Evolutionary conservation across 2,113 vertebrate species (phyloP).

Genomic region (Tringa solitaria): DNA sequence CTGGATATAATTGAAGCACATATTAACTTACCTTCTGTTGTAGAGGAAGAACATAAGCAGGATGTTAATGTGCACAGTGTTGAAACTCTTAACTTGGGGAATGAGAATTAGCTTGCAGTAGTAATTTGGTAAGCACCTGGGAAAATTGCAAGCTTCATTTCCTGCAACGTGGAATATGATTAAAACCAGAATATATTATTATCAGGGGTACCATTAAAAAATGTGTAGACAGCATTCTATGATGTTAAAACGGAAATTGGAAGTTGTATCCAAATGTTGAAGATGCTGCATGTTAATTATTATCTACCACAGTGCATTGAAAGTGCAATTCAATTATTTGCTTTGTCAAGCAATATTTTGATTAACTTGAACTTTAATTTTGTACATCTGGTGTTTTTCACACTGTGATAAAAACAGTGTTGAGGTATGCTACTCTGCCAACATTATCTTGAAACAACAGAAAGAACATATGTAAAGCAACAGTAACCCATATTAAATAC

Average conservation of each 20-base stretch:
- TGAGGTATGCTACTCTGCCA: background rate
- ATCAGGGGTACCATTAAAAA: constrained; percentile 97
- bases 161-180: constrained; percentile 91
- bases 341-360: constrained; percentile 83
- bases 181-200: constrained; percentile 97
- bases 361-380: constrained; percentile 80
- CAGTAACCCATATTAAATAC: background rate
- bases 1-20: constrained; percentile 89
- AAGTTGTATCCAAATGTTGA: constrained; percentile 88
- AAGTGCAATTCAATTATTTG: constrained; percentile 83
- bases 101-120: constrained; percentile 92
- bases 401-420: constrained; percentile 49
- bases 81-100: constrained; percentile 87
- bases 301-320: constrained; percentile 82
- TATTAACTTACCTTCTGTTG: constrained; percentile 94
- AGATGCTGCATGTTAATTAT: constrained; percentile 92
- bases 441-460: constrained; percentile 20
- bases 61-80: constrained; percentile 85
- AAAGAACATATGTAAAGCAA: constrained; percentile 2
- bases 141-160: constrained; percentile 90
- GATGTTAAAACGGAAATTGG: constrained; percentile 92
- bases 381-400: constrained; percentile 72
- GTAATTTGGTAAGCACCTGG: constrained; percentile 92
- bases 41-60: constrained; percentile 84
- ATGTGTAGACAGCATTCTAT: constrained; percentile 93